Evolutionary conservation across 2,113 vertebrate genomes (phyloP).

Genomic region (Chaetorhynchus papuensis): DNA sequence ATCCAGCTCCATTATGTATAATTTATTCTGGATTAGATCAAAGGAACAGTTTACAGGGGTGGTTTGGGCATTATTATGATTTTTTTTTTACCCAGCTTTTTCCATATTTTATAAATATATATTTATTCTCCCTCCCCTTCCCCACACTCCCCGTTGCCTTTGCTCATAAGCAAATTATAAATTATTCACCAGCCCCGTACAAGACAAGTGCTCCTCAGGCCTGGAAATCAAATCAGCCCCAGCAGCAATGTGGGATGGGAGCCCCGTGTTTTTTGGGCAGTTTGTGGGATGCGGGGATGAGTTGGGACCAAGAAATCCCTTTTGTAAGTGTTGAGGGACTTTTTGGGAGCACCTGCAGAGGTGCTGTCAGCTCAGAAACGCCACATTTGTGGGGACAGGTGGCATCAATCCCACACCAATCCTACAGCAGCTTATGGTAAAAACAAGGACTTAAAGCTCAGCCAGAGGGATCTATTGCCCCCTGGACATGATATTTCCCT

Average conservation of each 20-base stretch:
- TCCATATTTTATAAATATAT: constrained; percentile 38
- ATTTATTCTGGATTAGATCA: constrained; percentile 46
- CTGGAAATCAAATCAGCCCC: background rate
- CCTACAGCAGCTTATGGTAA: background rate
- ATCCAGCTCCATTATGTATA: background rate
- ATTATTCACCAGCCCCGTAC: constrained; percentile 31
- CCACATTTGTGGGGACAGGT: background rate
- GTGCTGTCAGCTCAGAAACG: background rate
- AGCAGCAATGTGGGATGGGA: rapidly evolving
- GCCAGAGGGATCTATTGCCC: background rate
- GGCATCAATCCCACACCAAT: background rate
- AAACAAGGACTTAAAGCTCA: background rate
- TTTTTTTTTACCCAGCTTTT: background rate
- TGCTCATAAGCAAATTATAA: background rate
- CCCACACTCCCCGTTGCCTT: background rate
- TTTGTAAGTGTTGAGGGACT: background rate
- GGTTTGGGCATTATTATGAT: background rate
- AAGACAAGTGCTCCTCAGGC: background rate
- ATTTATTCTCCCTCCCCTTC: background rate
- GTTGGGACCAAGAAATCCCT: background rate
- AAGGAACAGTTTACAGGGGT: constrained; percentile 7
- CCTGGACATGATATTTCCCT: background rate
- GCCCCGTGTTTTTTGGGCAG: background rate
- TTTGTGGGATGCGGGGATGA: background rate
- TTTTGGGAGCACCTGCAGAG: background rate